Evolutionary conservation across 2,113 vertebrate genomes (phyloP), one percentile per base, ranked within the genome.

Genomic region (Lontra canadensis): DNA sequence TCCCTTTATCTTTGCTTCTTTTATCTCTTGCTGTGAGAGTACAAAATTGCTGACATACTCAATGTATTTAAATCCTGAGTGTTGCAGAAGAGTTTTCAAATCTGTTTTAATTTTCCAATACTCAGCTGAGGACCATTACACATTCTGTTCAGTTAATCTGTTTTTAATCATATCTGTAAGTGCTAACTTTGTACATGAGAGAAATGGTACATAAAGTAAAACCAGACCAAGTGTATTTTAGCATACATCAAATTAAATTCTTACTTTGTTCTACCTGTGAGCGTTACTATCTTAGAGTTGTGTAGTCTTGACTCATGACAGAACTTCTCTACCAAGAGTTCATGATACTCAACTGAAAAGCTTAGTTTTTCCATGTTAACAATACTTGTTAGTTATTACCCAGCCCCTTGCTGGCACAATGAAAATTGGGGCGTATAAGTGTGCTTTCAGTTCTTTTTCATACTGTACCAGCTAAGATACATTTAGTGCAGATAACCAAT

Each of bases 1-100:
- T 98, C 79, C 96, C 61, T 98, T 98, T 97, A 98, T 98, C 96
- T 98, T 98, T 94, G 65, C 93, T 98, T 97, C 97, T 98, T 98
- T 98, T 98, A 94, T 98, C 93, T 98, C 88, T 95, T 98, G 81
- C 89, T 98, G 96, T 89, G 98, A 97, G 88, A 74, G 92, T 96
- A 98, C 97, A 93, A 98, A 98, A 97, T 80, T 97, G 95, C 97
- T 5, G 93, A 98, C 95, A 97, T 98, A 94, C 96, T 96, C 97
- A 97, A 88, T 96, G 94, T 82, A 96, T 98, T 98, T 98, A 97
- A 98, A 97, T 97, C 49, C 74, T 96, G 69, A 89, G 96, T 90
- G 85, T 94, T 94, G 93, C 78, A 96, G 76, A 87, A 34, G 36
- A 97, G 31, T 98, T 96, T 93, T 98, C 96, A 98, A 96, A 98